Base-by-base conservation (phyloP, 2,888 invertebrate species). In the Timema podura region DNA sequence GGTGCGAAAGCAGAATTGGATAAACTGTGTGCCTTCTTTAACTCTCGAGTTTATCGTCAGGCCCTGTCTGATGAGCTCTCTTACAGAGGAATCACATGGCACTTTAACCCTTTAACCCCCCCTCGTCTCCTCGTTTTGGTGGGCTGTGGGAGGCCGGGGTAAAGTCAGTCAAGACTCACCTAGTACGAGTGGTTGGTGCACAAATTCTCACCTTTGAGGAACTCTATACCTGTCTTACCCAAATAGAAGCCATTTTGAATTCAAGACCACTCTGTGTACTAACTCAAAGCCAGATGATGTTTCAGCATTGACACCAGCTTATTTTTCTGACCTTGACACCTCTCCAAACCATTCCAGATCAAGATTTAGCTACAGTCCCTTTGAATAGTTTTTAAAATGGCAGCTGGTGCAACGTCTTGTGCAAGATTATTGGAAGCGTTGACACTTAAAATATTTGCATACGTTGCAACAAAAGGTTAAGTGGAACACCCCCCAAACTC, bases 81-180 rank as follows among this genome's bases (percentile, higher is more conserved):
- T 11, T 8, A 30, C 5, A 70, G 75, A 6, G 71, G 73, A 2
- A 76, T 77, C 9, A 64, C 71, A 5, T 81, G 79, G 79, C 74
- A 78, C 48, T 81, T 80, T 66, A 77, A n/a, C n/a, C n/a, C n/a
- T n/a, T n/a, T n/a, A n/a, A 75, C 16, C 79, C 79, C 5, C 77
- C 79, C 5, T 70, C 70, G 45, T 75, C 78, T 6, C 77, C 79
- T 1, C 77, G 80, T 68, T 77, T 78, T 61, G 78, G 80, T 5
- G 79, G 79, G 2, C 67, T 79, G 5, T 80, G 79, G 77, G 79
- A 80, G 70, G 76, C 78, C 2, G 77, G 76, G 5, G 77, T 80
- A 0, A 78, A 79, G 65, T 76, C 76, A 0, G 72, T 76, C 0
- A 81, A 80, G 72, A 75, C 72, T 70, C 79, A 79, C 70, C 65